Conservation (phyloP, 2,797 vertebrate genomes). For the Coccyzus lansbergi region DNA sequence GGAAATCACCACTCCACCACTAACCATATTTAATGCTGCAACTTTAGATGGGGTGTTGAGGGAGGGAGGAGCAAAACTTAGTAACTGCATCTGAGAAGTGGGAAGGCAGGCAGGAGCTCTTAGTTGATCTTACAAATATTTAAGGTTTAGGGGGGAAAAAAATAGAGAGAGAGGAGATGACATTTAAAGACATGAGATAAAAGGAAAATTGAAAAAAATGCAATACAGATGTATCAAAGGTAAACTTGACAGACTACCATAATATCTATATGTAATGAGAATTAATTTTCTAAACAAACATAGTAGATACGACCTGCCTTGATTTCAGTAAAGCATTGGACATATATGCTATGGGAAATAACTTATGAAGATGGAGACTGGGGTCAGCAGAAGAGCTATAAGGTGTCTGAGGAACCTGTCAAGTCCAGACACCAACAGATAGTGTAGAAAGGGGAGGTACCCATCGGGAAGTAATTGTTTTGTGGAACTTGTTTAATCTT, state of each 20-base stretch:
- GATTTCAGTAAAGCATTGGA: not conserved
- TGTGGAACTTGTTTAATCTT: not conserved
- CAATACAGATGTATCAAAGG: not conserved
- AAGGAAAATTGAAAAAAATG: not conserved
- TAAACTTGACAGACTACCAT: not conserved
- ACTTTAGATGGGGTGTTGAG: rapidly evolving
- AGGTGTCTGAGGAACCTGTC: not conserved
- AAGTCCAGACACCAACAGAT: not conserved
- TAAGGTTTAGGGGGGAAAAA: not conserved
- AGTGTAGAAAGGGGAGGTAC: not conserved
- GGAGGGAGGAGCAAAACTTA: not conserved
- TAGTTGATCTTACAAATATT: not conserved
- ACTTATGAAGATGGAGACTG: not conserved
- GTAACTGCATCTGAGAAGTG: not conserved
- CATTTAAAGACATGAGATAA: not conserved
- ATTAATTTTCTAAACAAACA: not conserved
- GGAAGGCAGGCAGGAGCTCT: not conserved
- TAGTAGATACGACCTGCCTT: not conserved
- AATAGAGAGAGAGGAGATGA: not conserved
- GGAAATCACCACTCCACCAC: not conserved
- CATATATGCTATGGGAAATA: not conserved
- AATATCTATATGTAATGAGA: not conserved
- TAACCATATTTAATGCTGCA: not conserved
- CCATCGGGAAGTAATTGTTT: not conserved
- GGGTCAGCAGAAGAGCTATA: not conserved